Conservation (phyloP, 92 coral and sea anemone genomes). For the Epizoanthus rinbou region DNA sequence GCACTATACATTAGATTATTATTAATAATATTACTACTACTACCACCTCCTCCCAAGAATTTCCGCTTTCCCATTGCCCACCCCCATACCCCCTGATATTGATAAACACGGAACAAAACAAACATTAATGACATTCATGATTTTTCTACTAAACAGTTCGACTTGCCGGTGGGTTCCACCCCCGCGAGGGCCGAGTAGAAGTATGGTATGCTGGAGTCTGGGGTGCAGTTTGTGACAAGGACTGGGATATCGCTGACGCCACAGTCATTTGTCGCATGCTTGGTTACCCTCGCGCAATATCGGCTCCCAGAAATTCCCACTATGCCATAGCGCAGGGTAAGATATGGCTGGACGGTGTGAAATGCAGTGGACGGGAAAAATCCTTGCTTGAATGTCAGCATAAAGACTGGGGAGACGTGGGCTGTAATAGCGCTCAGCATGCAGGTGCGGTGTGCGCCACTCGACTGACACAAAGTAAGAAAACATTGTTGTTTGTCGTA, state of each 20-base stretch:
- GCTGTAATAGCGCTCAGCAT: background rate
- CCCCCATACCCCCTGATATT: too few relatives aligned
- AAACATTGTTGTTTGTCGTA: too few relatives aligned
- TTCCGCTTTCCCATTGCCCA: too few relatives aligned
- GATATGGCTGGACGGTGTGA: constrained; percentile 28
- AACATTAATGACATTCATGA: too few relatives aligned
- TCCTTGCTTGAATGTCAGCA: constrained; percentile 11
- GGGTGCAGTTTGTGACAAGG: constrained; percentile 22
- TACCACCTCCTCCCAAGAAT: too few relatives aligned
- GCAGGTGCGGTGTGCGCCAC: constrained; percentile 18
- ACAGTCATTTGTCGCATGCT: constrained; percentile 33
- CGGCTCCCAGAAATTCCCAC: constrained; percentile 15
- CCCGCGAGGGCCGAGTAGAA: constrained; percentile 36
- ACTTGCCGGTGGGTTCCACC: constrained; percentile 18
- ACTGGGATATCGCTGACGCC: constrained; percentile 31
- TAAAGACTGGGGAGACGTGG: constrained; percentile 6
- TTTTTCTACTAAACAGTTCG: constrained; percentile 9
- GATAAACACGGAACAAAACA: too few relatives aligned
- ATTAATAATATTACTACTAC: too few relatives aligned
- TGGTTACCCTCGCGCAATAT: constrained; percentile 19
- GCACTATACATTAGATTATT: too few relatives aligned
- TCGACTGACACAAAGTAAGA: background rate
- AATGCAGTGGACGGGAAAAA: constrained; percentile 17
- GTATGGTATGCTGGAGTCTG: constrained; percentile 30
- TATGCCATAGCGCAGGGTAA: constrained; percentile 13